Evolutionary conservation across 2,888 invertebrate genomes (phyloP), one percentile per base, ranked within the genome.

Genomic region (Lissonota sp.): DNA sequence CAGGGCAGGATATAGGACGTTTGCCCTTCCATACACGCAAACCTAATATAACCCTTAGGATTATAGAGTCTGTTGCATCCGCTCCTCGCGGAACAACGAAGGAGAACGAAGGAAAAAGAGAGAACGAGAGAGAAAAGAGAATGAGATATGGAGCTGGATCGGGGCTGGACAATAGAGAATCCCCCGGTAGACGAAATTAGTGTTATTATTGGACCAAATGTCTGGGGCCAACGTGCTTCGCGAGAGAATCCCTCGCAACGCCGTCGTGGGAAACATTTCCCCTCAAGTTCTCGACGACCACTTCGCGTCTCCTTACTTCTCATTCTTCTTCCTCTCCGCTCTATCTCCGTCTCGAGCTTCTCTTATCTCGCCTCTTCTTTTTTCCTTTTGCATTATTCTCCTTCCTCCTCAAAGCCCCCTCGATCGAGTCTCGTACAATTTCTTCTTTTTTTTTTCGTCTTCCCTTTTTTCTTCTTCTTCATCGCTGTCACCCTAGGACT

Each of bases 201-300:
- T 91, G 88, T 91, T 91, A 91, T 91, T 91, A 91, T 91, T 91
- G 91, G 91, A 89, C 91, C 91, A 90, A 91, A 91, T 91, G 91
- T 91, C 90, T 89, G 90, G 88, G 88, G 86, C 26, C 87, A 86
- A 86, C 83, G 88, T 67, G 74, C 79, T 79, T 37, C 71, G 64
- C 74, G 81, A 82, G 69, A 69, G 74, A 74, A 60, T 70, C 69
- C 67, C 74, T 79, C 60, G 70, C 57, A 76, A 51, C 76, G 63
- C 55, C 66, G 74, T 86, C 91, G 91, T 91, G 91, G 91, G 91
- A 91, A 91, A 82, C 66, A 71, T 78, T 76, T 83, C 79, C 78
- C 74, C 81, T 78, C 74, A 12, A 70, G 66, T 51, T 64, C 51
- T 75, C 71, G 76, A 76, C 75, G 75, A 80, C 64, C 60, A 26